Evolutionary conservation across 2,113 vertebrate species (phyloP).

Genomic region (Ancistrus triradiatus): DNA sequence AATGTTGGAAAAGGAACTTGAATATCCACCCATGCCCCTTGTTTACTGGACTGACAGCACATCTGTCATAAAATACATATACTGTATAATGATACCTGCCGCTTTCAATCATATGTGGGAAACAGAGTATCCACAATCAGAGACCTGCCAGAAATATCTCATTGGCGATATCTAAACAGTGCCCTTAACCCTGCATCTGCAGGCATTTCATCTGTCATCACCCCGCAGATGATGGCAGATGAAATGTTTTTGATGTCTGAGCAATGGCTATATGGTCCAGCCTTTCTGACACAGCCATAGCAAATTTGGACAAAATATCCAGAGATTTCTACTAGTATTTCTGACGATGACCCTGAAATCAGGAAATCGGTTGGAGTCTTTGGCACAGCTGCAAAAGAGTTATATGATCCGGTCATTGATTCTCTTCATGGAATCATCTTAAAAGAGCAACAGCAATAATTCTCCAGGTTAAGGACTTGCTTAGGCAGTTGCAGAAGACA

Average conservation of each 20-base stretch:
- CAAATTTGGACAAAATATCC: neutral
- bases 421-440: neutral
- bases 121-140: constrained; percentile 11
- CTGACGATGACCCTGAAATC: neutral
- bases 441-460: neutral
- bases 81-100: constrained; percentile 5
- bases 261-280: neutral
- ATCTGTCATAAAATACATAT: constrained; percentile 25
- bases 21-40: neutral
- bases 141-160: neutral
- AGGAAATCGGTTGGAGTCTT: neutral
- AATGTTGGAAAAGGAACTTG: neutral
- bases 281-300: neutral
- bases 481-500: neutral
- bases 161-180: neutral
- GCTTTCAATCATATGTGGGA: constrained; percentile 7
- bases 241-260: neutral
- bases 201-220: too few species aligned
- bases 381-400: neutral
- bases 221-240: neutral
- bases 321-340: neutral
- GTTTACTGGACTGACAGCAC: constrained; percentile 39
- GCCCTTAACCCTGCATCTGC: neutral
- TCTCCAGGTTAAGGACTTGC: neutral
- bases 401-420: neutral